Conservation (phyloP, 1,140 invertebrate species). For the Sycophaga agraensis region DNA sequence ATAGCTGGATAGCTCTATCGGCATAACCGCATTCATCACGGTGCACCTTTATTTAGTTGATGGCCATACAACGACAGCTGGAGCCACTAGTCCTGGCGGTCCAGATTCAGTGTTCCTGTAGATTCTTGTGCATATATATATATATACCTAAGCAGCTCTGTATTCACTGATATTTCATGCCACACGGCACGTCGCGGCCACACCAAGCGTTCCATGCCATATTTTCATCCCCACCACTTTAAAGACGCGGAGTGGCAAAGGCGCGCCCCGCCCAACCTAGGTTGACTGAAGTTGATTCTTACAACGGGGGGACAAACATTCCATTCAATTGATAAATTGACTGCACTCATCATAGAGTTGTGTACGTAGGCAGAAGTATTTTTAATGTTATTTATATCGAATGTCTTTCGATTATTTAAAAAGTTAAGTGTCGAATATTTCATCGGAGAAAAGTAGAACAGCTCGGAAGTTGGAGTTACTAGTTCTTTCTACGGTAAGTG, state of each 20-base stretch:
- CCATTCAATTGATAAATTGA: slow-evolving; percentile 5
- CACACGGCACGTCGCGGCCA: neutral
- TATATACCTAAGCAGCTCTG: too few species aligned
- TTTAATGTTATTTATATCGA: neutral
- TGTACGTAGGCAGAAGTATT: neutral
- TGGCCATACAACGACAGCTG: too few species aligned
- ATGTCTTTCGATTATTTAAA: neutral
- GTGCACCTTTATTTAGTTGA: too few species aligned
- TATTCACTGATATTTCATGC: too few species aligned
- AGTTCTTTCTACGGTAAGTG: neutral
- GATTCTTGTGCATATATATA: too few species aligned
- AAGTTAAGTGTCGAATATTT: neutral
- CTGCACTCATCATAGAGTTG: neutral
- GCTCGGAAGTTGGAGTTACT: neutral
- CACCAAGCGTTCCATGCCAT: too few species aligned
- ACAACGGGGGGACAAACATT: slow-evolving; percentile 7
- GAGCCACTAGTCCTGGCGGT: neutral
- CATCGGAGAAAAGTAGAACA: neutral
- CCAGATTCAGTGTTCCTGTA: too few species aligned
- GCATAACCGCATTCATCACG: too few species aligned
- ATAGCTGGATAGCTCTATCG: too few species aligned
- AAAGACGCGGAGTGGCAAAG: slow-evolving; percentile 1
- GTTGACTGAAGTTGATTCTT: too few species aligned
- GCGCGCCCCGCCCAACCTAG: slow-evolving; percentile 48
- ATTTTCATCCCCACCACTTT: slow-evolving; percentile 36